Evolutionary conservation across 2,113 vertebrate genomes (phyloP).

Genomic region (Odocoileus hemionus): DNA sequence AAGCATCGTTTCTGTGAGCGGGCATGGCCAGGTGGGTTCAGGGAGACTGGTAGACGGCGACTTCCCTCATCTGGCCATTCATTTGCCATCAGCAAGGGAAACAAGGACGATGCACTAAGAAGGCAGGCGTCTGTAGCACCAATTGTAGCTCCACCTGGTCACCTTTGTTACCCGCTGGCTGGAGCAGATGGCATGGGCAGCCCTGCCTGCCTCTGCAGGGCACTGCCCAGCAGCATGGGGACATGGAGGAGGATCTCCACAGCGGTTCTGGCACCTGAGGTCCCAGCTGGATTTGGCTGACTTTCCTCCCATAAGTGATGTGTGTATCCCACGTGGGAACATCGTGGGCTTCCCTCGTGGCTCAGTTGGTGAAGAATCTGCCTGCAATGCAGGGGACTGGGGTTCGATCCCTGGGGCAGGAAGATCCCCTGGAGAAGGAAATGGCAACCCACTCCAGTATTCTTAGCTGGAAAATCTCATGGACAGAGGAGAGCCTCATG

Average conservation of each 20-base stretch:
- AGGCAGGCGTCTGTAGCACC: neutral
- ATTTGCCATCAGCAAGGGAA: neutral
- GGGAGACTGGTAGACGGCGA: neutral
- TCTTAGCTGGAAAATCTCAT: neutral
- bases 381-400: neutral
- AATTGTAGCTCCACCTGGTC: neutral
- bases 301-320: neutral
- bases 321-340: neutral
- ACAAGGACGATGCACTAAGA: neutral
- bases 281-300: neutral
- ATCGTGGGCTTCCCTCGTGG: neutral
- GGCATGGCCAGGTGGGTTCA: neutral
- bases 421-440: neutral
- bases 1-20: neutral
- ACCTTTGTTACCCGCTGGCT: neutral
- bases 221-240: fast-evolving
- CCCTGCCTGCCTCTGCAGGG: too few species aligned
- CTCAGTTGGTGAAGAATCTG: neutral
- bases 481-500: neutral
- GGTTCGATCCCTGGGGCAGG: neutral
- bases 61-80: neutral
- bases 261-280: neutral
- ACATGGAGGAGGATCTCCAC: fast-evolving
- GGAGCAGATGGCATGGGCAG: neutral
- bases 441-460: neutral